Evolutionary conservation across 2,113 vertebrate genomes (phyloP).

Genomic region (Mesoclemmys tuberculata): DNA sequence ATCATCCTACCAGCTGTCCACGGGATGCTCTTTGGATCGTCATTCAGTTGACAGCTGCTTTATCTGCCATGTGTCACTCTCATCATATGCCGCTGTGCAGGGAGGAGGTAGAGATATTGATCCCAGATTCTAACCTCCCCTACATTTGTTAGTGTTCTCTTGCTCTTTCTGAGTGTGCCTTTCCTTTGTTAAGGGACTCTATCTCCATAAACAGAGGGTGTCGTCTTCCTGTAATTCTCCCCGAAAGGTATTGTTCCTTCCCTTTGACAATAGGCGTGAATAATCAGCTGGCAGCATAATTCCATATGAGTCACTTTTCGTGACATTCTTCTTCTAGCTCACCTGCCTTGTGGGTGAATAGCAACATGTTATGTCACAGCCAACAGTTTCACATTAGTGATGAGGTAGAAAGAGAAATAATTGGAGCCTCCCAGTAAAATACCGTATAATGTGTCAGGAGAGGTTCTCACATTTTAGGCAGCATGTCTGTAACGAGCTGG

Average conservation of each 20-base stretch:
- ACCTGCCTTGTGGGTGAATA: neutral
- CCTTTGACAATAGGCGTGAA: neutral
- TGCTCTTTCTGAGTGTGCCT: neutral
- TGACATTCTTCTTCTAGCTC: neutral
- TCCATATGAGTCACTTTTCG: neutral
- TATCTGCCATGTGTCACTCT: neutral
- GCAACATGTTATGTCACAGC: neutral
- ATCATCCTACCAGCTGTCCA: neutral
- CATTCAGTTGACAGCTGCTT: neutral
- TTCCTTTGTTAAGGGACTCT: neutral
- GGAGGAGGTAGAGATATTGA: neutral
- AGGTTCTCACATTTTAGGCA: neutral
- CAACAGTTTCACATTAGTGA: neutral
- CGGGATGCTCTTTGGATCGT: neutral
- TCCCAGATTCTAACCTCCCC: neutral
- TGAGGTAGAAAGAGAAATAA: neutral
- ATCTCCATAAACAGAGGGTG: neutral
- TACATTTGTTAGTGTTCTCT: neutral
- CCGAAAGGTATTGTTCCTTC: neutral
- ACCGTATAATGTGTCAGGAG: neutral
- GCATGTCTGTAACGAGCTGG: neutral
- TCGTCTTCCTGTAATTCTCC: neutral
- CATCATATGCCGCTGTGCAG: rapidly evolving
- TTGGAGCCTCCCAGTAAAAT: neutral
- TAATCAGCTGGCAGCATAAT: neutral